These are phyloP conservation scores for Conchocele bisecta DNA, from an alignment of 2,888 invertebrate species.

Conservation along the genomic window DNA sequence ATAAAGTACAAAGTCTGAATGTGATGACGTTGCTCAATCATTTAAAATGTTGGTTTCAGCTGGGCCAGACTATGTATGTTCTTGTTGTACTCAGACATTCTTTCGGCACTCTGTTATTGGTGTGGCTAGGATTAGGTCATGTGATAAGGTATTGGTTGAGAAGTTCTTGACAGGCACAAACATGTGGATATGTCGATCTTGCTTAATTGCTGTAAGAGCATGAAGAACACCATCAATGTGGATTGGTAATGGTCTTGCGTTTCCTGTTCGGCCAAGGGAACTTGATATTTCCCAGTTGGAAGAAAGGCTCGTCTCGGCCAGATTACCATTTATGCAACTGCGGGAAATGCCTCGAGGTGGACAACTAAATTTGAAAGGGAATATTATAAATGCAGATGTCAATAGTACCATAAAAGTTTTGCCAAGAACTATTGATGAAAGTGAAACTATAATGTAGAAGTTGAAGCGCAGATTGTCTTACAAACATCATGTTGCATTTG, in stretches of 20 bases:
- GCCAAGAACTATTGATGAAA: conserved; percentile 40
- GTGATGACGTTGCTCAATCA: too few relatives aligned
- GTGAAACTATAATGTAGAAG: conserved; percentile 49
- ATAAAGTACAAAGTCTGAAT: too few relatives aligned
- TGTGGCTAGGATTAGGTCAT: too few relatives aligned
- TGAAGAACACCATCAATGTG: too few relatives aligned
- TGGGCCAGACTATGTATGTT: too few relatives aligned
- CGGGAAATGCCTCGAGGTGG: conserved; percentile 42
- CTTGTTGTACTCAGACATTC: too few relatives aligned
- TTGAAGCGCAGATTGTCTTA: conserved; percentile 52
- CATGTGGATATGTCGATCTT: too few relatives aligned
- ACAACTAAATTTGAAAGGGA: conserved; percentile 50
- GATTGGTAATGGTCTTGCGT: conserved; percentile 44
- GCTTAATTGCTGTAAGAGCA: too few relatives aligned
- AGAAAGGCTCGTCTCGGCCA: conserved; percentile 44
- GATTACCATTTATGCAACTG: conserved; percentile 54
- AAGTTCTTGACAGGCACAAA: too few relatives aligned
- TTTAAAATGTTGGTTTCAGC: too few relatives aligned
- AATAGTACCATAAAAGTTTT: conserved; percentile 49
- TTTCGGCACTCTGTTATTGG: too few relatives aligned
- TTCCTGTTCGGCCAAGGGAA: conserved; percentile 39
- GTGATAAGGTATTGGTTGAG: too few relatives aligned
- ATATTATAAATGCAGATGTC: conserved; percentile 61
- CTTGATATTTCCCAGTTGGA: conserved; percentile 43
- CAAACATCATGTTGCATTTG: conserved; percentile 43